Percentiles rank a stretch among this genome's conserved stretches.
Conservation (phyloP, 2,888 invertebrate species). For the Ferdinandea cuprea region DNA sequence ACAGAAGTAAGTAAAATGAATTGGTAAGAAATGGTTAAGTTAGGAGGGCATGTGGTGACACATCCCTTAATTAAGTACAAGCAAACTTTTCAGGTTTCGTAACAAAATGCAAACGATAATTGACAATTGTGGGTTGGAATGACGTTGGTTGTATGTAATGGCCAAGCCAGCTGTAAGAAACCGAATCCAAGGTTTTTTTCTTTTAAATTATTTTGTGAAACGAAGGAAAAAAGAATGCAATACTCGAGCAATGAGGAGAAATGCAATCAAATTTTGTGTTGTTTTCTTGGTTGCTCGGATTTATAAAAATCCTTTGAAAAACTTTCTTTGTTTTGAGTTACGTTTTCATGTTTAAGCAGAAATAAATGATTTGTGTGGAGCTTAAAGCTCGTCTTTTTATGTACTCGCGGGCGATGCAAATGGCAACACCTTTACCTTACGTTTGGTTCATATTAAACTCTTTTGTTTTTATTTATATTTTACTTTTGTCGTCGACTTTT, state of each 20-base stretch:
- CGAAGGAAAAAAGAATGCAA: neutral
- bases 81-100: constrained; percentile 8
- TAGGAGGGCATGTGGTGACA: neutral
- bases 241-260: constrained; percentile 4
- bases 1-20: constrained; percentile 25
- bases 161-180: neutral
- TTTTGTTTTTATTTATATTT: constrained; percentile 1
- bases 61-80: neutral
- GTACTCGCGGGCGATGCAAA: constrained; percentile 17
- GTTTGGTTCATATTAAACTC: neutral
- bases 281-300: neutral
- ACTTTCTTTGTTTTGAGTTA: constrained; percentile 10
- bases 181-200: constrained; percentile 28
- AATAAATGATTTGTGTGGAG: constrained; percentile 10
- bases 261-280: constrained; percentile 10
- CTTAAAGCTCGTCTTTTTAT: constrained; percentile 3
- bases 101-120: constrained; percentile 42
- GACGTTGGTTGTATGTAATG: neutral
- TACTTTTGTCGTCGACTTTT: neutral
- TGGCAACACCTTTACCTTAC: constrained; percentile 37
- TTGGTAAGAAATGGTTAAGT: neutral
- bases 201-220: neutral
- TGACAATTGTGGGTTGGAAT: neutral
- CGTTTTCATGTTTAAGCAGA: constrained; percentile 19
- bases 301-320: constrained; percentile 18